Percentiles rank a stretch among this genome's conserved stretches.
These are phyloP conservation scores for Schrankia costaestrigalis DNA, from an alignment of 2,888 invertebrate species.

Conservation along the genomic window DNA sequence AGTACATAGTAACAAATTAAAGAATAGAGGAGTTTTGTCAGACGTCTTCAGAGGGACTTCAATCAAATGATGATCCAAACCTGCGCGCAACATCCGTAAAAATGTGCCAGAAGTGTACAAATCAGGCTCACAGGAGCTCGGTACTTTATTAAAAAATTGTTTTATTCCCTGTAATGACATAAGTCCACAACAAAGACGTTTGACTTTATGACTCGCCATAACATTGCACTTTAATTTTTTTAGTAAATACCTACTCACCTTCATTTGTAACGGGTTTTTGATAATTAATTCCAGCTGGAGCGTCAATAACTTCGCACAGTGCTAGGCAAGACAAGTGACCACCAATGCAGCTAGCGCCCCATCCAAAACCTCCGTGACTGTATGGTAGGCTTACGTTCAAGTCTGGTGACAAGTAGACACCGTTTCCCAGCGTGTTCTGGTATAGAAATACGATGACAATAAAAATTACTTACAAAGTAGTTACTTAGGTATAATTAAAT, in stretches of 20 bases:
- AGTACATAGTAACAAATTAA: too few species aligned
- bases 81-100: too few species aligned
- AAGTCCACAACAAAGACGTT: too few species aligned
- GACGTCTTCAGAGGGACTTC: too few species aligned
- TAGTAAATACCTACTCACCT: constrained; percentile 41
- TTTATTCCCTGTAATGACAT: too few species aligned
- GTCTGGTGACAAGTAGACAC: constrained; percentile 88
- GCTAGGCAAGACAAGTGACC: constrained; percentile 89
- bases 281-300: constrained; percentile 82
- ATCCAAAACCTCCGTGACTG: constrained; percentile 86
- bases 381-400: constrained; percentile 85
- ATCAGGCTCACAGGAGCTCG: too few species aligned
- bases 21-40: too few species aligned
- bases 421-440: constrained; percentile 85
- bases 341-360: constrained; percentile 89
- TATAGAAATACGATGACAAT: neutral
- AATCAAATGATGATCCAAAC: too few species aligned
- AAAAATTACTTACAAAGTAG: neutral
- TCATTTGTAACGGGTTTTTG: constrained; percentile 67
- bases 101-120: too few species aligned
- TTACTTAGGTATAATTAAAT: neutral
- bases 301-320: constrained; percentile 89
- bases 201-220: too few species aligned
- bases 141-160: too few species aligned
- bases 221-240: too few species aligned